Conservation (phyloP, 2,797 vertebrate species). For the Coendou prehensilis region DNA sequence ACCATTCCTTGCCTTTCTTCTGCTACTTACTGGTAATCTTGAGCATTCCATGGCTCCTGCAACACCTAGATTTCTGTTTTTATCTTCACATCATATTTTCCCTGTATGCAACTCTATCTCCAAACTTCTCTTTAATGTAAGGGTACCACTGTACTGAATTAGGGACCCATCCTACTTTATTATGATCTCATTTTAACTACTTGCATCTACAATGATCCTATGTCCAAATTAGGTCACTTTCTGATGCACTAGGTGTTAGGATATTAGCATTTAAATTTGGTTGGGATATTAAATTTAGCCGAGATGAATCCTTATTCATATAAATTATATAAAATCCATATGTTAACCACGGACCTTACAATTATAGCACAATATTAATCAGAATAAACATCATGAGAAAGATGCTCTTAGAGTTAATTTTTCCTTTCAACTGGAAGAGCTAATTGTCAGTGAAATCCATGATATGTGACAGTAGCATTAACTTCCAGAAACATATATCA, state of each 20-base stretch:
- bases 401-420: not conserved
- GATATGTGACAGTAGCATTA: not conserved
- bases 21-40: not conserved
- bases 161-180: not conserved
- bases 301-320: not conserved
- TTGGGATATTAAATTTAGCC: not conserved
- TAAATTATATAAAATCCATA: not conserved
- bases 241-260: not conserved
- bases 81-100: not conserved
- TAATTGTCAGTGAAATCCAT: not conserved
- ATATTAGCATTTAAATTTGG: slow-evolving; percentile 24
- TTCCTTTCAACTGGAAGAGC: not conserved
- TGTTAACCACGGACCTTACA: not conserved
- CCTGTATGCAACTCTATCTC: not conserved
- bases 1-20: not conserved
- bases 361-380: not conserved
- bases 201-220: not conserved
- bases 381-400: not conserved
- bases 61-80: not conserved
- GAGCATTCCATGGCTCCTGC: not conserved
- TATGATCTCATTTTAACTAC: not conserved
- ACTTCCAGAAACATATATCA: not conserved
- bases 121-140: not conserved
- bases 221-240: not conserved
- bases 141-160: not conserved